phyloP scores from a whole-genome alignment of 2,113 vertebrate species.

The Myiozetetes cayanensis region DNA sequence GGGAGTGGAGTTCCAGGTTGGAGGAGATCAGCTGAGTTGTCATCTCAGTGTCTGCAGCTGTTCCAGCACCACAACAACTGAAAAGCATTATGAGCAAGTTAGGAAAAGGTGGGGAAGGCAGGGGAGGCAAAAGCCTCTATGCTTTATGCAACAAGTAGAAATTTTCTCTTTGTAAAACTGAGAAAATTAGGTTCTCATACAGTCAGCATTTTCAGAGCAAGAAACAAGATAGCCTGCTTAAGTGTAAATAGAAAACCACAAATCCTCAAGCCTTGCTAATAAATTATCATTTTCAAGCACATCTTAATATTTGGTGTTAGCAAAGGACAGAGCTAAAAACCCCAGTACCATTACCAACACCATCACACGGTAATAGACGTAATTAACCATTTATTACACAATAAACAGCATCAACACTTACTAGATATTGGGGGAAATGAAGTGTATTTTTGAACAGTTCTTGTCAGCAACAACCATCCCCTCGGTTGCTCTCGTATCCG shows the following conservation, averaged over 20 bases:
- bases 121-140: fast-evolving
- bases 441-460: conserved; percentile 98
- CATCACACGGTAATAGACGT: fast-evolving
- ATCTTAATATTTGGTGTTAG: fast-evolving
- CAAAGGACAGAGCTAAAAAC: fast-evolving
- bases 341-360: too few relatives aligned
- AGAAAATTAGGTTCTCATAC: too few relatives aligned
- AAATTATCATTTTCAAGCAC: fast-evolving
- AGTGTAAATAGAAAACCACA: fast-evolving
- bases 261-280: background rate
- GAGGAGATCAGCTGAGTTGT: conserved; percentile 98
- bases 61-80: conserved; percentile 96
- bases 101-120: background rate
- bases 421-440: conserved; percentile 97
- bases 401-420: conserved; percentile 52
- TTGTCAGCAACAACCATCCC: conserved; percentile 97
- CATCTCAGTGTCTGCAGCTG: conserved; percentile 97
- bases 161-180: fast-evolving
- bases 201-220: background rate
- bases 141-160: background rate
- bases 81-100: background rate
- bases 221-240: background rate
- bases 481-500: conserved; percentile 94
- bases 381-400: background rate
- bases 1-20: conserved; percentile 93